A percentile compares a stretch with the other conserved stretches of the same genome.
phyloP scores from a whole-genome alignment of 2,888 invertebrate genomes.

The Dioctria rufipes region DNA sequence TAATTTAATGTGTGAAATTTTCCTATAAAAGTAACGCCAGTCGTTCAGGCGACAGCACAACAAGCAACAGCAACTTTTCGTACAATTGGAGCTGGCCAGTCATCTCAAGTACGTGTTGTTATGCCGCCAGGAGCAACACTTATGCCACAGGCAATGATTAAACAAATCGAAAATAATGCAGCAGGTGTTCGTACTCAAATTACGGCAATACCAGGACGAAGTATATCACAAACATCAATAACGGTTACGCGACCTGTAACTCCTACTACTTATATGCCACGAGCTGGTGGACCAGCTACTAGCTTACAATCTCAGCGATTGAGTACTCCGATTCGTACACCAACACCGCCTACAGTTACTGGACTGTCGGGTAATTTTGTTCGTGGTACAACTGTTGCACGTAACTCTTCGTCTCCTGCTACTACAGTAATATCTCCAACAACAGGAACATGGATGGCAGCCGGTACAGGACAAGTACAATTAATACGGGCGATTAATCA shows the following conservation, averaged over 20 bases:
- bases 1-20: constrained; percentile 64
- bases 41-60: constrained; percentile 59
- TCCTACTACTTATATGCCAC: constrained; percentile 68
- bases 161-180: constrained; percentile 71
- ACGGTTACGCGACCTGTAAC: constrained; percentile 70
- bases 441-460: constrained; percentile 69
- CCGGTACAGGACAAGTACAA: constrained; percentile 67
- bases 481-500: constrained; percentile 69
- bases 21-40: constrained; percentile 65
- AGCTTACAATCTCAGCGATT: constrained; percentile 69
- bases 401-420: constrained; percentile 67
- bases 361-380: constrained; percentile 67
- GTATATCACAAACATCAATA: constrained; percentile 71
- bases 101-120: constrained; percentile 69
- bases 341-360: constrained; percentile 63
- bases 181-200: constrained; percentile 68
- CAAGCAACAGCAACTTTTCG: constrained; percentile 67
- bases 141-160: constrained; percentile 73
- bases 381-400: constrained; percentile 65
- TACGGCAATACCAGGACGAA: constrained; percentile 70
- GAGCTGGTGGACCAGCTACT: constrained; percentile 67
- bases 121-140: constrained; percentile 68
- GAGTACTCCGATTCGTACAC: constrained; percentile 67
- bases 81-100: constrained; percentile 64
- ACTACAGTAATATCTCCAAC: constrained; percentile 69